Evolutionary conservation across 2,888 invertebrate genomes (phyloP).

Genomic region (Cephalotes varians): DNA sequence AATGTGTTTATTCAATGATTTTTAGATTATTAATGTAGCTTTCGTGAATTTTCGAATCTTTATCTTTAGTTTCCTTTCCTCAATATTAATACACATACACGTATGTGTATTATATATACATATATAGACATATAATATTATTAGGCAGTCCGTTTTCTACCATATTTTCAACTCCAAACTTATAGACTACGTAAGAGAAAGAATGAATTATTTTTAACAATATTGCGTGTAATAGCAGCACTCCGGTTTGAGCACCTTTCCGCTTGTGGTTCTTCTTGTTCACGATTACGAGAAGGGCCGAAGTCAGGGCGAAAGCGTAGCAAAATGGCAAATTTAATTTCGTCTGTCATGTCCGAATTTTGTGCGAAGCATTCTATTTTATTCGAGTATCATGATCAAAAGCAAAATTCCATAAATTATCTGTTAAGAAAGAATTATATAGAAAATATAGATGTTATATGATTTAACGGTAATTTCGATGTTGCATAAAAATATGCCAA

Average conservation of each 20-base stretch:
- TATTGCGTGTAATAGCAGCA: background rate
- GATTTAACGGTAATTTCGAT: constrained; percentile 4
- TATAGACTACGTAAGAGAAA: background rate
- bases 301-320: constrained; percentile 77
- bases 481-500: constrained; percentile 7
- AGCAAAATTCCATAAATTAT: background rate
- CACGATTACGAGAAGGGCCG: constrained; percentile 75
- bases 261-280: constrained; percentile 72
- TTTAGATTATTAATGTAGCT: background rate
- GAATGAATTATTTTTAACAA: constrained; percentile 1
- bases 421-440: background rate
- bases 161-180: background rate
- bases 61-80: background rate
- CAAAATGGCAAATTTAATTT: constrained; percentile 83
- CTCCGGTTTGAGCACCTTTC: constrained; percentile 75
- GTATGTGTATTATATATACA: too few relatives aligned
- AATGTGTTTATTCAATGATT: background rate
- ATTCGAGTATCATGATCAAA: background rate
- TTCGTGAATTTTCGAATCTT: background rate
- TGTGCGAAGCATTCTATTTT: background rate
- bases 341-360: constrained; percentile 71
- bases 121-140: background rate
- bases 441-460: background rate
- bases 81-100: background rate
- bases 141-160: background rate